These are phyloP conservation scores for Euphydryas editha DNA, from an alignment of 2,888 invertebrate genomes.

Conservation along the genomic window DNA sequence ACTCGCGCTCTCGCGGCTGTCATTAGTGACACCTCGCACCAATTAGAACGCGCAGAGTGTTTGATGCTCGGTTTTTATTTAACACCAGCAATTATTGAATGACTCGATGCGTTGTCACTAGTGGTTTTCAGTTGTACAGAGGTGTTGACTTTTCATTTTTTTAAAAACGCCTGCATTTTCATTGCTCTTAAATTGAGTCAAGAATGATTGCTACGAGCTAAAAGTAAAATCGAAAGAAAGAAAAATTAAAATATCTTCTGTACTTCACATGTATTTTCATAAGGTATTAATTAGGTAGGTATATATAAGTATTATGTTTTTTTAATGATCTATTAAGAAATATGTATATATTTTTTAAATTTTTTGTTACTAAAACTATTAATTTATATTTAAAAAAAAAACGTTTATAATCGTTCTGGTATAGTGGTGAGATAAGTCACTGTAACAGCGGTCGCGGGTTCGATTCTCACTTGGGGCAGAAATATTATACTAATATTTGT, in stretches of 20 bases:
- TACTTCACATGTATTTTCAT: no score
- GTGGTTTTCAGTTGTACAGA: constrained; percentile 61
- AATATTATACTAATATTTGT: no score
- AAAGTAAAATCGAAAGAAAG: constrained; percentile 15
- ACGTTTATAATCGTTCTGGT: no score
- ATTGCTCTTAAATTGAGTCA: constrained; percentile 43
- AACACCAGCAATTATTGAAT: constrained; percentile 79
- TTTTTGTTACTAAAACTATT: no score
- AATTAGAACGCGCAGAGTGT: constrained; percentile 77
- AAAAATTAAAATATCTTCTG: constrained; percentile 7
- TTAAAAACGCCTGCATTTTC: constrained; percentile 44
- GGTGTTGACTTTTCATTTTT: constrained; percentile 54
- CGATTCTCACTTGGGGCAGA: no score
- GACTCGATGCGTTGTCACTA: constrained; percentile 67
- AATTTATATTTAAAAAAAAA: no score
- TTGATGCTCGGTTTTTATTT: constrained; percentile 81
- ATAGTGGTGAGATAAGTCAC: no score
- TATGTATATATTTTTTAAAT: no score
- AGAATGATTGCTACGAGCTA: constrained; percentile 27
- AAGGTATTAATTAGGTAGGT: no score
- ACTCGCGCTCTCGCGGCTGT: constrained; percentile 66
- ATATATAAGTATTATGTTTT: no score
- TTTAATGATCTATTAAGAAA: no score
- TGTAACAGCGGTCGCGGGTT: no score
- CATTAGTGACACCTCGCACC: constrained; percentile 83